Evolutionary conservation across 2,888 invertebrate genomes (phyloP), one percentile per base, ranked within the genome.

Genomic region (Anoplius nigerrimus): DNA sequence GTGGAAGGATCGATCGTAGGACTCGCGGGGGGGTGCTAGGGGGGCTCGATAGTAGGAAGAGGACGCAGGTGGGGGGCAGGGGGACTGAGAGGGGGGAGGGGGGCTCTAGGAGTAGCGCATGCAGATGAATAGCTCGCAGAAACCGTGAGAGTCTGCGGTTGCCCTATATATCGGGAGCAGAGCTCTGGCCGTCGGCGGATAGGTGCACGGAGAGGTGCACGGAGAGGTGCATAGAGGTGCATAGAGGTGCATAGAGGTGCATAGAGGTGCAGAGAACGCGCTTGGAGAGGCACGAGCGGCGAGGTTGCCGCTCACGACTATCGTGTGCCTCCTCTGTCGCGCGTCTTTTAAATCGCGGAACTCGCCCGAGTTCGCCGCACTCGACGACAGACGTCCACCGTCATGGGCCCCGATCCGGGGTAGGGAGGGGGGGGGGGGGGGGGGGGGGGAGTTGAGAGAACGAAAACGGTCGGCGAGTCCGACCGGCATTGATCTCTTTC

Each of bases 111-210:
- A 62, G 61, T 61, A 60, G 61, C 52, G 34, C 34, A 88, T 88
- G 87, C 86, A 88, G 88, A 88, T 88, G 87, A 87, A 88, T 87
- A 87, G 87, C 82, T 80, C 83, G 86, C 87, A 82, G 84, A 88
- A 87, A 88, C 85, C 88, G 88, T 88, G 88, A 88, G 87, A 87
- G 85, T 85, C 86, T 85, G 84, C 72, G 78, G 83, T 80, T 87
- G 87, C 87, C 87, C 87, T 87, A 87, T 87, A 87, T 87, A 87
- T 87, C 84, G 86, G 78, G 78, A 76, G 80, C 79, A 46, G 75
- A 69, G 69, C 67, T 63, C 57, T 34, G 34, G 34, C 34, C 34
- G 34, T 34, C 34, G 34, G 34, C 34, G 34, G 34, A 71, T 69
- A 69, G 63, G 67, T 61, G 61, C 34, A 27, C 51, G n/a, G n/a